Evolutionary conservation across 2,113 vertebrate species (phyloP).

Genomic region (Engraulis encrasicolus): DNA sequence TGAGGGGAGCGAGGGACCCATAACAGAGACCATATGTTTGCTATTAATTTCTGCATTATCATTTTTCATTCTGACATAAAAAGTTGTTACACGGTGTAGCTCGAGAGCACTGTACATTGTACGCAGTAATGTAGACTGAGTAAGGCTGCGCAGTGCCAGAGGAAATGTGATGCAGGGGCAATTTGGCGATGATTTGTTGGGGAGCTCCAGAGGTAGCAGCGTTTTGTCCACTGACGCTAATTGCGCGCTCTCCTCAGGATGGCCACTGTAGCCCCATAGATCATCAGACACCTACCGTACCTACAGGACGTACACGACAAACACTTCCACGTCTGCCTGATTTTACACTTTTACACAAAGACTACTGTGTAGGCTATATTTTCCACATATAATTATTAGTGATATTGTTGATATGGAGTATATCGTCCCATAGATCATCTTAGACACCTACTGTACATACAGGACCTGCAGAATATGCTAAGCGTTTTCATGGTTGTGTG

Average conservation of each 20-base stretch:
- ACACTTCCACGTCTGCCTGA: not conserved
- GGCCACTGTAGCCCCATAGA: constrained; percentile 16
- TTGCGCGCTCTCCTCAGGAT: constrained; percentile 25
- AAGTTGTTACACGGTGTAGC: constrained; percentile 69
- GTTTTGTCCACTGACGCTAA: constrained; percentile 25
- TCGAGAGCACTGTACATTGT: constrained; percentile 85
- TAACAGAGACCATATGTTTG: constrained; percentile 86
- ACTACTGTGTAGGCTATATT: no score
- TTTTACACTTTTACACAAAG: not conserved
- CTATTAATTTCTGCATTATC: constrained; percentile 90
- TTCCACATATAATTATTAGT: no score
- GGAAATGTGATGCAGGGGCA: constrained; percentile 85
- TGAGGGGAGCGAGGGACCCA: constrained; percentile 68
- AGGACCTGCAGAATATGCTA: no score
- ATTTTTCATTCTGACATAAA: constrained; percentile 92
- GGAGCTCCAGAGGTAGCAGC: constrained; percentile 82
- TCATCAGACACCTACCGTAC: not conserved
- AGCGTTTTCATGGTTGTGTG: no score
- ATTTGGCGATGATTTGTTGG: constrained; percentile 81
- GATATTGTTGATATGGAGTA: no score
- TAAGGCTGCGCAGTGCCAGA: constrained; percentile 80
- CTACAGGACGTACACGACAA: not conserved
- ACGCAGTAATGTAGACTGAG: constrained; percentile 85
- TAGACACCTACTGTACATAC: no score
- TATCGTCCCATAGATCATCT: no score